Evolutionary conservation across 2,113 vertebrate species (phyloP).

Genomic region (Himantopus leucocephalus): DNA sequence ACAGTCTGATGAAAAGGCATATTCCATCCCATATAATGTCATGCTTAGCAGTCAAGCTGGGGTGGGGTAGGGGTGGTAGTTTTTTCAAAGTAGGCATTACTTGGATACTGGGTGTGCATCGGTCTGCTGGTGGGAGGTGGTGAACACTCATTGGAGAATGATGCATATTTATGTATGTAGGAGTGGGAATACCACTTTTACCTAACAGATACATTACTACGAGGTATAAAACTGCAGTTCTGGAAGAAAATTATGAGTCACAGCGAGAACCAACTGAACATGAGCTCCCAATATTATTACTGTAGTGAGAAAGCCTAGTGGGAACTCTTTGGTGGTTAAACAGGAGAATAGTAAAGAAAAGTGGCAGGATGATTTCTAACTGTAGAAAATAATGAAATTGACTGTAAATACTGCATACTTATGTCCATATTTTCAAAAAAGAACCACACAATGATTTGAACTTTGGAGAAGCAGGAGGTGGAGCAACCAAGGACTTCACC

Average conservation of each 20-base stretch:
- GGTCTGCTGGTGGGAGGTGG: background rate
- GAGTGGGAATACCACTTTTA: background rate
- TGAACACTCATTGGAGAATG: background rate
- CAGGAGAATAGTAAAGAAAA: background rate
- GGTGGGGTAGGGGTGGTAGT: too few species aligned
- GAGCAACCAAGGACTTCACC: background rate
- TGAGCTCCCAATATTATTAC: background rate
- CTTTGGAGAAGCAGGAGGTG: background rate
- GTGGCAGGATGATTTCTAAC: background rate
- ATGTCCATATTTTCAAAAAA: background rate
- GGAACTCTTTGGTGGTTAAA: background rate
- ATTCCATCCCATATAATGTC: background rate
- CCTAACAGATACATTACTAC: background rate
- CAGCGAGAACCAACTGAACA: background rate
- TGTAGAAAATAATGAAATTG: background rate
- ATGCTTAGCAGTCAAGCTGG: background rate
- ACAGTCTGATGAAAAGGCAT: background rate
- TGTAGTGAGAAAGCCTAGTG: background rate
- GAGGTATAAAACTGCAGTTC: background rate
- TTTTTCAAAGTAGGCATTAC: background rate
- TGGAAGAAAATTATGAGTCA: background rate
- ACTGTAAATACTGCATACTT: background rate
- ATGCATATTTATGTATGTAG: background rate
- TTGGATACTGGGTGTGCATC: background rate
- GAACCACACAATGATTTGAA: background rate